Evolutionary conservation across 1,140 invertebrate species (phyloP).

Genomic region (Zophobas morio): DNA sequence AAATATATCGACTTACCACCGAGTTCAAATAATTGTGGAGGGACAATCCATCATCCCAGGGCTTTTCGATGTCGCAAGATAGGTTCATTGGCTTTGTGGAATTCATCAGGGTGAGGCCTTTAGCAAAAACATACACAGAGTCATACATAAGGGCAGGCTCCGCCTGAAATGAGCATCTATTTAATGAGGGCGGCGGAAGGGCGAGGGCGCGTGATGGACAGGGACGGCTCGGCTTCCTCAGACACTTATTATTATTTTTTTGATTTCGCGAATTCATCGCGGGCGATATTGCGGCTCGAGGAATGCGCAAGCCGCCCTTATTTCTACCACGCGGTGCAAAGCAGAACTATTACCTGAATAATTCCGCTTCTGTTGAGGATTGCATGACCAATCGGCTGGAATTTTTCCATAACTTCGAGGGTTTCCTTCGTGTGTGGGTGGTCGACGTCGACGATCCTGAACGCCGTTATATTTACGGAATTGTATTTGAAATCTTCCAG

Average conservation of each 20-base stretch:
- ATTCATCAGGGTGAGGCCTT: constrained; percentile 83
- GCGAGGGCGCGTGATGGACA: no score
- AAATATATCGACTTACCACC: constrained; percentile 70
- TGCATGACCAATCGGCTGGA: constrained; percentile 85
- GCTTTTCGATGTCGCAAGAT: constrained; percentile 86
- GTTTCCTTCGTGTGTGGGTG: constrained; percentile 82
- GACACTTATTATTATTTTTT: no score
- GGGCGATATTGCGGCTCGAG: no score
- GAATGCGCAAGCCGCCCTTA: neutral
- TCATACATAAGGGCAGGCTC: constrained; percentile 94
- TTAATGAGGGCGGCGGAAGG: neutral
- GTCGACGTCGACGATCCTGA: constrained; percentile 87
- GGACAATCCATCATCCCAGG: constrained; percentile 89
- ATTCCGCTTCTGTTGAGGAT: constrained; percentile 83
- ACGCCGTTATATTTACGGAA: constrained; percentile 93
- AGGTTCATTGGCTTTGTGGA: constrained; percentile 81
- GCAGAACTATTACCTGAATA: constrained; percentile 75
- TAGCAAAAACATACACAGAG: constrained; percentile 89
- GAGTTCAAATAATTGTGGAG: constrained; percentile 94
- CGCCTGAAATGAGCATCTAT: constrained; percentile 75
- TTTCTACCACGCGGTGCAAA: neutral
- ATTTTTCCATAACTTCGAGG: constrained; percentile 89
- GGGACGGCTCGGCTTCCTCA: no score
- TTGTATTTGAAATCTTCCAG: constrained; percentile 96
- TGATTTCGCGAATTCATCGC: no score